Percentiles rank a stretch among this genome's conserved stretches.
Evolutionary conservation across 2,797 vertebrate genomes (phyloP).

Genomic region (Eleutherodactylus coqui): DNA sequence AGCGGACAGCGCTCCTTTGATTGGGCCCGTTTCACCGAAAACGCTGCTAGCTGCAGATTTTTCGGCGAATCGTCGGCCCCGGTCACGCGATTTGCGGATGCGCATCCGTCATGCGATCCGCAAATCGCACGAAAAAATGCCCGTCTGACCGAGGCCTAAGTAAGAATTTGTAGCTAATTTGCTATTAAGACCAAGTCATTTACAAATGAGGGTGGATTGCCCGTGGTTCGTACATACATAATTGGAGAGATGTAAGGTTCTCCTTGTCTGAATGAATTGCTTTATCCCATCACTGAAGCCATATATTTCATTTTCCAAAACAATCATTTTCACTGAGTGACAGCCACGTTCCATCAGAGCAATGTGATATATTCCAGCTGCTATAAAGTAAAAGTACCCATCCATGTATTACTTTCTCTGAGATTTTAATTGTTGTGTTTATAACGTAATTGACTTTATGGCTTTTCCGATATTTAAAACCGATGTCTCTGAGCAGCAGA

Average conservation of each 20-base stretch:
- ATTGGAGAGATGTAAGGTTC: neutral
- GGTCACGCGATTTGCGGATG: no score
- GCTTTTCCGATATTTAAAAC: constrained; percentile 51
- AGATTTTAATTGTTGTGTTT: constrained; percentile 60
- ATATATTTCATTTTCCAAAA: constrained; percentile 33
- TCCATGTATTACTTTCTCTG: constrained; percentile 43
- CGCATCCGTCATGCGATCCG: no score
- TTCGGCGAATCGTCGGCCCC: no score
- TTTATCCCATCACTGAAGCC: neutral
- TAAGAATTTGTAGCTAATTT: neutral
- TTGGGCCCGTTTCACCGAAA: no score
- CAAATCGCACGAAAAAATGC: no score
- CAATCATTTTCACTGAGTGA: constrained; percentile 49
- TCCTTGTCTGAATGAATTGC: constrained; percentile 19
- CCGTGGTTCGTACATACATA: neutral
- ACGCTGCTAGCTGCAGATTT: no score
- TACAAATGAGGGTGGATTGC: neutral
- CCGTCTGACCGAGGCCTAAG: no score
- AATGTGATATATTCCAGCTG: constrained; percentile 31
- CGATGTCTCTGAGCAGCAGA: constrained; percentile 14
- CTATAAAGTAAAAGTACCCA: constrained; percentile 41
- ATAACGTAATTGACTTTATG: constrained; percentile 56
- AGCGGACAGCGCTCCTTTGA: no score
- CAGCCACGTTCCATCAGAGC: constrained; percentile 18
- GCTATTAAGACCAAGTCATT: neutral